These are phyloP conservation scores for Crenuchus spilurus DNA, from an alignment of 2,797 vertebrate genomes.

Conservation along the genomic window DNA sequence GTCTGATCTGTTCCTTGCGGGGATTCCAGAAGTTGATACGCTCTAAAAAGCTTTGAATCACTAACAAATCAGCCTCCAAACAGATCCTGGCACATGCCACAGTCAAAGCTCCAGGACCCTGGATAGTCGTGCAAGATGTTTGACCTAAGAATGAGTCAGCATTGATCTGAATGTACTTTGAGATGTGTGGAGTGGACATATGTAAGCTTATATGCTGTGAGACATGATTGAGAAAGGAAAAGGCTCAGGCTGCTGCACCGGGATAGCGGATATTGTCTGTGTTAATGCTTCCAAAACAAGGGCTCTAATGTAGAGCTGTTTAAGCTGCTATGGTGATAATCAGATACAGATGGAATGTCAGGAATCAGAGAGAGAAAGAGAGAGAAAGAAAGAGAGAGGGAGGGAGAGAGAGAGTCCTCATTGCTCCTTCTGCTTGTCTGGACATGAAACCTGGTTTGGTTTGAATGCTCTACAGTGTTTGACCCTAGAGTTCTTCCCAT, in stretches of 20 bases:
- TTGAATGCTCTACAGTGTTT: neutral
- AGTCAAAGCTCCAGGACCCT: no score
- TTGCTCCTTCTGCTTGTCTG: constrained; percentile 31
- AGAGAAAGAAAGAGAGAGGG: constrained; percentile 7
- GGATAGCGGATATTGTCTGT: neutral
- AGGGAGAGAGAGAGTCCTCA: constrained; percentile 30
- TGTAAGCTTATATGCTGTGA: neutral
- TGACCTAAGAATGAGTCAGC: neutral
- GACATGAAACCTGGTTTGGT: constrained; percentile 13
- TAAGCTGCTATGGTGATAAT: constrained; percentile 16
- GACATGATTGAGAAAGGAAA: neutral
- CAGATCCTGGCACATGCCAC: neutral
- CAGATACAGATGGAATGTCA: constrained; percentile 47
- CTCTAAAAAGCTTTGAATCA: neutral
- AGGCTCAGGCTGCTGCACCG: neutral
- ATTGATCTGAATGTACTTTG: neutral
- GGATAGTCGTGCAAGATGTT: neutral
- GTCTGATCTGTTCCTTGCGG: neutral
- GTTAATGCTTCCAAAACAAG: neutral
- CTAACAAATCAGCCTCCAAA: neutral
- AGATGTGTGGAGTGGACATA: neutral
- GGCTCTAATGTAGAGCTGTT: neutral
- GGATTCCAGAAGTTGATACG: neutral
- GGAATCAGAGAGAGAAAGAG: constrained; percentile 8
- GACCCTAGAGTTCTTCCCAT: neutral